Evolutionary conservation across 2,113 vertebrate species (phyloP), one percentile per base, ranked within the genome.

Genomic region (Apodemus sylvaticus): DNA sequence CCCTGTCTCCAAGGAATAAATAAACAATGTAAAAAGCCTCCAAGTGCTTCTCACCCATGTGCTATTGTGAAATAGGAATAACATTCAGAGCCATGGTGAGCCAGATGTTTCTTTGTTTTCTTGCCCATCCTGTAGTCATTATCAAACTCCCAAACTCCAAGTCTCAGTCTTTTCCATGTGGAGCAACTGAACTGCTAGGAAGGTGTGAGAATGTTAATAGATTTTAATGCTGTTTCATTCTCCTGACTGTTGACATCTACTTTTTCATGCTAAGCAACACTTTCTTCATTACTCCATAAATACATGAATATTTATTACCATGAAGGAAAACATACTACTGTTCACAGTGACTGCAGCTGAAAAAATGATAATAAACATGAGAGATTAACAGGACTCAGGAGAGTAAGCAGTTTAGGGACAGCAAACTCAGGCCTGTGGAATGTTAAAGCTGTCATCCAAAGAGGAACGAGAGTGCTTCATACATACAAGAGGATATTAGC

Each of bases 341-440:
- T 96, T 97, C 89, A 86, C 82, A 91, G 90, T 96, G 89, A 94
- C 78, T 89, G 36, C 93, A 95, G 92, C 81, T 97, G 86, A 96
- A 94, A 96, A 96, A 96, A 81, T 95, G 89, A 94, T 93, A 96
- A 96, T 96, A 97, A 95, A 97, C 93, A 85, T 68, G 73, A 92
- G 91, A 95, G 91, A 96, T 97, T 95, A 96, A 95, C 90, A 94
- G 91, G 94, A 89, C 90, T 95, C 89, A 16, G 58, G 93, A 96
- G 92, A 94, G 86, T 77, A 93, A 97, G 90, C 82, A 87, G 60
- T 92, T 82, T 34, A 89, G 83, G 62, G 81, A 93, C 34, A 58
- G 78, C 42, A 82, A 93, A 78, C 42, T 85, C 90, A 87, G 51
- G 70, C 60, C 89, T 97, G 96, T 86, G 90, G 29, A 93, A 93